Evolutionary conservation across 2,113 vertebrate species (phyloP).

Genomic region (Abramis brama): DNA sequence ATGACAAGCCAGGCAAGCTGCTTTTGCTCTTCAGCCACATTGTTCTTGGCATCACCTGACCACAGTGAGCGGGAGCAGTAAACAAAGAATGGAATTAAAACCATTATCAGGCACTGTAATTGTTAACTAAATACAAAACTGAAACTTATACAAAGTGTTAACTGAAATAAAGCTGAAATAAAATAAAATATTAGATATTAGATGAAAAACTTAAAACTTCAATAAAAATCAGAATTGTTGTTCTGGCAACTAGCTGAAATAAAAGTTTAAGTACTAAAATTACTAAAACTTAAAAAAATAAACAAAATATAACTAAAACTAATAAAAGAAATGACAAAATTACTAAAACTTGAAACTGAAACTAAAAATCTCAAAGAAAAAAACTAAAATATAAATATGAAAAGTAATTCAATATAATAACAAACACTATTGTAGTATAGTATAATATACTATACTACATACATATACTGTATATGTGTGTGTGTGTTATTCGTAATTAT

Average conservation of each 20-base stretch:
- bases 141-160: neutral
- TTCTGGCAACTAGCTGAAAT: too few species aligned
- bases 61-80: neutral
- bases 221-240: too few species aligned
- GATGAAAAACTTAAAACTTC: neutral
- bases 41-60: conserved; percentile 87
- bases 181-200: neutral
- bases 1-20: conserved; percentile 95
- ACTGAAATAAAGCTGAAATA: neutral
- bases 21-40: conserved; percentile 92
- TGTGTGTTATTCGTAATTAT: neutral
- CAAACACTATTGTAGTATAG: neutral
- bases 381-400: neutral
- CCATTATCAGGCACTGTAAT: neutral
- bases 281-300: neutral
- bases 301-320: too few species aligned
- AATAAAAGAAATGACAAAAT: neutral
- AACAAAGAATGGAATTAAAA: neutral
- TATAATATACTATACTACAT: too few species aligned
- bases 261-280: too few species aligned
- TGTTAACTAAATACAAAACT: neutral
- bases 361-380: neutral
- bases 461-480: too few species aligned
- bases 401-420: neutral
- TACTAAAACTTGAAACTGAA: neutral